phyloP scores from a whole-genome alignment of 2,888 invertebrate species.

The Drosophila ochracea region DNA sequence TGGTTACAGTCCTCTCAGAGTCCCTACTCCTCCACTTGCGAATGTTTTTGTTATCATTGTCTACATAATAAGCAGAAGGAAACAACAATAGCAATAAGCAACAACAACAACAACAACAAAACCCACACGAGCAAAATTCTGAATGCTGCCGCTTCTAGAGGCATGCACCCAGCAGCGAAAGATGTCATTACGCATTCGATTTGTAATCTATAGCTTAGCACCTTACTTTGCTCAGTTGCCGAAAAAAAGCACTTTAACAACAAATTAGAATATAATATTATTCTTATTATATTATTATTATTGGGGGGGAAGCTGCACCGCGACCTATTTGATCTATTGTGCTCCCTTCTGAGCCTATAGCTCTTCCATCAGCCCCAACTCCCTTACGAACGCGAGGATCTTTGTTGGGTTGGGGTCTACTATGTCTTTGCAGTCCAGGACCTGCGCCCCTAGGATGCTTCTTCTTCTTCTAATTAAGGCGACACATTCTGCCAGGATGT shows the following conservation, averaged over 20 bases:
- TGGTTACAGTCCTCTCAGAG: constrained; percentile 31
- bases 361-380: no score
- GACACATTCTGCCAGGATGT: no score
- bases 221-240: not conserved
- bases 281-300: no score
- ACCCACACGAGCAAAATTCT: not conserved
- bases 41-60: constrained; percentile 48
- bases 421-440: no score
- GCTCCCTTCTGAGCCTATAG: no score
- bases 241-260: no score
- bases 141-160: constrained; percentile 4
- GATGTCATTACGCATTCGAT: not conserved
- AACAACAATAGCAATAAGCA: constrained; percentile 18
- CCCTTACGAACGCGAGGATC: no score
- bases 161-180: constrained; percentile 4
- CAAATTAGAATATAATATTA: not conserved
- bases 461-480: no score
- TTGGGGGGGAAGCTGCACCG: no score
- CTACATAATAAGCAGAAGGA: constrained; percentile 54
- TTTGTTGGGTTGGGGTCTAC: no score
- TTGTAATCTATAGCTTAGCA: not conserved
- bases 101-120: constrained; percentile 5
- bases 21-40: constrained; percentile 3
- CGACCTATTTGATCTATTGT: no score
- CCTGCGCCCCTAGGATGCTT: no score